A percentile compares a stretch with the other conserved stretches of the same genome.
Evolutionary conservation across 2,888 invertebrate genomes (phyloP).

Genomic region (Drosophila anomelani): DNA sequence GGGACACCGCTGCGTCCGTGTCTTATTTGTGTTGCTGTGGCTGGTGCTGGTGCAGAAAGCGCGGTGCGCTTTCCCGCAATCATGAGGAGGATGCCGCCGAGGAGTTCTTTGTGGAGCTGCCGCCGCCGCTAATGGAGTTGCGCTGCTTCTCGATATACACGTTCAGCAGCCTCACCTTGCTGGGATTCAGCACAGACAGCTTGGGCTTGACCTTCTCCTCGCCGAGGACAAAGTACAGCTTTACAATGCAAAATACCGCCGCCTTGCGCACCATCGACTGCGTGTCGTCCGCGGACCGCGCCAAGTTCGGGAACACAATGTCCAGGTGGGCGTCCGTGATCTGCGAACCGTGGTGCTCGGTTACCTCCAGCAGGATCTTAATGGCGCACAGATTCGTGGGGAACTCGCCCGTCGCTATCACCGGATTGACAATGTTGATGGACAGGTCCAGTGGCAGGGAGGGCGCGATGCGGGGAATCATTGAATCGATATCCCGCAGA

Average conservation of each 20-base stretch:
- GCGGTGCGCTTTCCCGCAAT: slow-evolving; percentile 61
- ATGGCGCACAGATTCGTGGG: slow-evolving; percentile 96
- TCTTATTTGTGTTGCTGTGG: slow-evolving; percentile 55
- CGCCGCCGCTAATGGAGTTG: slow-evolving; percentile 71
- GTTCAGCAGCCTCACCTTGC: slow-evolving; percentile 87
- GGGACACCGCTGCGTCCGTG: slow-evolving; percentile 35
- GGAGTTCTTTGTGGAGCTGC: slow-evolving; percentile 81
- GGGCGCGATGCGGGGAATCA: slow-evolving; percentile 90
- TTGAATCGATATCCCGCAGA: slow-evolving; percentile 93
- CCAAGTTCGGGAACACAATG: slow-evolving; percentile 94
- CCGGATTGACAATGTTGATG: slow-evolving; percentile 89
- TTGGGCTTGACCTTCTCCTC: slow-evolving; percentile 93
- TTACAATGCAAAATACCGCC: slow-evolving; percentile 98
- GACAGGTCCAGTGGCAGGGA: slow-evolving; percentile 93
- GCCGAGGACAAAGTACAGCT: slow-evolving; percentile 94
- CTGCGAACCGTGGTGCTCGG: slow-evolving; percentile 90
- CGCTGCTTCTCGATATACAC: slow-evolving; percentile 82
- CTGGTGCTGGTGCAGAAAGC: slow-evolving; percentile 36
- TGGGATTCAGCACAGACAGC: slow-evolving; percentile 92
- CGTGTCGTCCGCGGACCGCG: slow-evolving; percentile 95
- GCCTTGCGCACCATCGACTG: slow-evolving; percentile 98
- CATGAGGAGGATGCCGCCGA: slow-evolving; percentile 83
- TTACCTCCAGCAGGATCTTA: slow-evolving; percentile 94
- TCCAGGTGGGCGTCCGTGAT: slow-evolving; percentile 91
- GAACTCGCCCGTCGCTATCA: slow-evolving; percentile 94